Percentiles rank a stretch among this genome's conserved stretches.
phyloP scores from a whole-genome alignment of 2,113 vertebrate genomes.

The Crypturellus undulatus region DNA sequence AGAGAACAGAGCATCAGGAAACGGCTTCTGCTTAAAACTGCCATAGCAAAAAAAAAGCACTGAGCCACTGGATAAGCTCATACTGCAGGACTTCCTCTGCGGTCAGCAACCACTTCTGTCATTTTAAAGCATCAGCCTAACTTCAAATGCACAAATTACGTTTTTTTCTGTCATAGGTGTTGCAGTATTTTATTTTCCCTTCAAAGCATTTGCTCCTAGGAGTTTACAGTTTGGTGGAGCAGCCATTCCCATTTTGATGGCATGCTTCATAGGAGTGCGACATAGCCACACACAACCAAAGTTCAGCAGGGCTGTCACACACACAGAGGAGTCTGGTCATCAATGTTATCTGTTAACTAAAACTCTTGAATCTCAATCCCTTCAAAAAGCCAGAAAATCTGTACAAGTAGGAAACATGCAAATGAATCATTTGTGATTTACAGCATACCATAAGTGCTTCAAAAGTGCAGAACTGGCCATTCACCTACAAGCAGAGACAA shows the following conservation, averaged over 20 bases:
- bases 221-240: background rate
- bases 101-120: background rate
- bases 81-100: background rate
- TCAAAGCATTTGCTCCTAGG: background rate
- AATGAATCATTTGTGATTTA: background rate
- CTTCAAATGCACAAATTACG: background rate
- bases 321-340: slow-evolving; percentile 19
- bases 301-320: slow-evolving; percentile 34
- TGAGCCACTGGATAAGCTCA: background rate
- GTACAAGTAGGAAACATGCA: background rate
- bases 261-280: background rate
- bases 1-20: background rate
- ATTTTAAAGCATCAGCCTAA: background rate
- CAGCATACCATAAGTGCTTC: fast-evolving
- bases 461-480: background rate
- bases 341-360: slow-evolving; percentile 10
- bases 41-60: background rate
- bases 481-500: background rate
- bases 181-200: background rate
- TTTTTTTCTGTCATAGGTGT: background rate
- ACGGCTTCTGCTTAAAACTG: background rate
- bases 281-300: slow-evolving; percentile 34
- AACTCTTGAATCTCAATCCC: background rate
- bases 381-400: background rate
- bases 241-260: background rate